These are phyloP conservation scores for Mamestra configurata DNA, from an alignment of 1,140 invertebrate genomes.

Conservation along the genomic window DNA sequence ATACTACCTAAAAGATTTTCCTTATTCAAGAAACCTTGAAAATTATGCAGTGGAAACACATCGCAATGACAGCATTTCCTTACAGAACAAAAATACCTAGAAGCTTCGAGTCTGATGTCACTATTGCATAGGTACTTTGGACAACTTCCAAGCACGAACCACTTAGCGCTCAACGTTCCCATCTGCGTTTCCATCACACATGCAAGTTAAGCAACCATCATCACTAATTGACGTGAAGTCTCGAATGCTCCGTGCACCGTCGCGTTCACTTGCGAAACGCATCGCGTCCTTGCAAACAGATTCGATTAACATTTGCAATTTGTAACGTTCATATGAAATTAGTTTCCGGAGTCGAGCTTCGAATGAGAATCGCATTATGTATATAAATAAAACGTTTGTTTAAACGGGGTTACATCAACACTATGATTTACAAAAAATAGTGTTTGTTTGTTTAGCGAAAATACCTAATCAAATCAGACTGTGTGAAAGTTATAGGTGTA, in stretches of 20 bases:
- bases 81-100: too few species aligned
- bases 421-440: neutral
- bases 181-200: conserved; percentile 13
- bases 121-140: neutral
- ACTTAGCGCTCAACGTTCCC: too few species aligned
- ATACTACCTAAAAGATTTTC: neutral
- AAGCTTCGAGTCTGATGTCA: neutral
- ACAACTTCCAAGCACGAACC: conserved; percentile 10
- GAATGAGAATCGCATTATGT: conserved; percentile 38
- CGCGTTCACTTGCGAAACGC: conserved; percentile 39
- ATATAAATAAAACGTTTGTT: conserved; percentile 39
- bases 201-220: conserved; percentile 26
- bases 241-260: neutral
- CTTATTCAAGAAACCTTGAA: too few species aligned
- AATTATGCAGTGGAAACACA: neutral
- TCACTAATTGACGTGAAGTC: conserved; percentile 19
- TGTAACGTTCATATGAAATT: conserved; percentile 45
- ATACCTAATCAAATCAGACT: too few species aligned
- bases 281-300: conserved; percentile 47
- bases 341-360: conserved; percentile 31
- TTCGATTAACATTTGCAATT: conserved; percentile 52
- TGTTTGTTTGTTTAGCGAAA: too few species aligned
- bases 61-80: neutral
- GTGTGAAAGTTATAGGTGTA: too few species aligned
- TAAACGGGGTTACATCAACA: neutral